These are phyloP conservation scores for Drosophila ustulata DNA, from an alignment of 2,888 invertebrate genomes.

Conservation along the genomic window DNA sequence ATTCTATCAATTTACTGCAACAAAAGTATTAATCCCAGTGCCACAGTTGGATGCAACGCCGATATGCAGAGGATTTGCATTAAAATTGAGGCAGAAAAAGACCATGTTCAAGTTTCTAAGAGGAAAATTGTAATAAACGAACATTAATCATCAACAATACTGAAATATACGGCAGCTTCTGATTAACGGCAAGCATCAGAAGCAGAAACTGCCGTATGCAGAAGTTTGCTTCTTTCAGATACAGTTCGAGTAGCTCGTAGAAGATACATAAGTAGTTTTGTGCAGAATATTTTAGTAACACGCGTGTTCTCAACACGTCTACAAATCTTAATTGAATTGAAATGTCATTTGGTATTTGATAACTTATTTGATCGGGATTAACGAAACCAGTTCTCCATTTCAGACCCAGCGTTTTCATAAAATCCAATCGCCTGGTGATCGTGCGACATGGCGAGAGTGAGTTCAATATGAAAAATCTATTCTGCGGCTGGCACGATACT, in stretches of 20 bases:
- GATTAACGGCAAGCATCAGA: too few species aligned
- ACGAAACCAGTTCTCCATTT: conserved; percentile 23
- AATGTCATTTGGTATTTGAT: conserved; percentile 3
- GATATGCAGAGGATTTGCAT: conserved; percentile 8
- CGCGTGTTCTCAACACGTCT: not conserved
- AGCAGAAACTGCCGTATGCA: not conserved
- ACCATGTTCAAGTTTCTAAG: conserved; percentile 51
- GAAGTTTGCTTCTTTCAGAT: not conserved
- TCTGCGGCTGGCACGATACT: conserved; percentile 91
- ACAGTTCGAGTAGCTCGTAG: not conserved
- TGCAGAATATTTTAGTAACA: not conserved
- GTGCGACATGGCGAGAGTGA: conserved; percentile 91
- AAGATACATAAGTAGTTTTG: not conserved
- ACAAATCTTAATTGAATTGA: not conserved
- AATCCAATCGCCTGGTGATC: conserved; percentile 84
- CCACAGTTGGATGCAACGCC: not conserved
- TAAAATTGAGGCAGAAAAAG: not conserved
- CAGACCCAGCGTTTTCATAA: conserved; percentile 59
- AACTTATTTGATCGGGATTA: not conserved
- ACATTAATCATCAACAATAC: conserved; percentile 11
- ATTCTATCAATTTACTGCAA: conserved; percentile 28
- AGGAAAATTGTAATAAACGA: conserved; percentile 60
- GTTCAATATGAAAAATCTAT: conserved; percentile 90
- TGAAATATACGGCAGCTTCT: not conserved
- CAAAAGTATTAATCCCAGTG: conserved; percentile 54